Percentiles rank a stretch among this genome's conserved stretches.
These are phyloP conservation scores for Brenthis ino DNA, from an alignment of 2,888 invertebrate genomes.

Conservation along the genomic window DNA sequence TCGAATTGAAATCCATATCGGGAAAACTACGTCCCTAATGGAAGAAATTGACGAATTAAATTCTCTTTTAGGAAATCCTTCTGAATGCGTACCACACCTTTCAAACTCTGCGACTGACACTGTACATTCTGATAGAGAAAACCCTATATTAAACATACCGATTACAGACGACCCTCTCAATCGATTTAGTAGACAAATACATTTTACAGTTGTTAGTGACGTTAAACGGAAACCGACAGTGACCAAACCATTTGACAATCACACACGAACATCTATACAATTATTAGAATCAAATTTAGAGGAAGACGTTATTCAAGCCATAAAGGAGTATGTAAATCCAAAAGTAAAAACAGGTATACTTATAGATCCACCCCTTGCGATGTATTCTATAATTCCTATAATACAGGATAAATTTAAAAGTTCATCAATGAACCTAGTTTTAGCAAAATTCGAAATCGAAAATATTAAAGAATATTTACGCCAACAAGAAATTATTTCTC, in stretches of 20 bases:
- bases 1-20: not conserved
- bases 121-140: constrained; percentile 19
- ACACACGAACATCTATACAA: constrained; percentile 25
- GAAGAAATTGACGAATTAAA: not conserved
- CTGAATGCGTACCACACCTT: not conserved
- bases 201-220: constrained; percentile 27
- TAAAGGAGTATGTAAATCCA: too few species aligned
- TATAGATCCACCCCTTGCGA: too few species aligned
- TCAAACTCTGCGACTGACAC: constrained; percentile 19
- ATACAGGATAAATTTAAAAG: too few species aligned
- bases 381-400: too few species aligned
- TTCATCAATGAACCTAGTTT: too few species aligned
- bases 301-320: too few species aligned
- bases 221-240: constrained; percentile 26
- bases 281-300: not conserved
- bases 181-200: constrained; percentile 25
- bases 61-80: not conserved
- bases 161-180: constrained; percentile 31
- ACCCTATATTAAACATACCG: constrained; percentile 21
- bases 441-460: too few species aligned
- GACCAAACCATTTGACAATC: constrained; percentile 34
- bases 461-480: too few species aligned
- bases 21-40: not conserved
- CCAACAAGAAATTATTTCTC: too few species aligned
- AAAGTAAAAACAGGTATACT: too few species aligned